Evolutionary conservation across 2,113 vertebrate species (phyloP), one percentile per base, ranked within the genome.

Genomic region (Pluvialis apricaria): DNA sequence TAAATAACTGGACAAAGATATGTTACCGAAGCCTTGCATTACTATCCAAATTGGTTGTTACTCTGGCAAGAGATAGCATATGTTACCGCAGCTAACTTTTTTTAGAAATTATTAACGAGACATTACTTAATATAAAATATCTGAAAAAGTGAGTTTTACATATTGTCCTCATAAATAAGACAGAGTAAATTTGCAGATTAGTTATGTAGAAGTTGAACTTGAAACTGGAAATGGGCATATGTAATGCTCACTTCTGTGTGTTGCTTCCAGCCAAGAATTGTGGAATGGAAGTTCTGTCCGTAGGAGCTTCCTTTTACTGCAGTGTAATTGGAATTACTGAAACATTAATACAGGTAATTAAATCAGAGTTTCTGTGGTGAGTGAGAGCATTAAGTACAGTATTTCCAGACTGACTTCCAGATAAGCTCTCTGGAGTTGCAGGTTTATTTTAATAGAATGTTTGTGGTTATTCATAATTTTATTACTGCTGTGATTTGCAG

Each of bases 401-500:
- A 20, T 44, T 75, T 73, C 47, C 55, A 80, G 36, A 64, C 38
- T 70, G 14, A 72, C 22, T 88, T 86, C 52, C 49, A 78, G 57
- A 40, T 14, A 64, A 49, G 42, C 7, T 91, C 11, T 77, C 52
- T 61, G 54, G 22, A 91, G 52, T 24, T 90, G 38, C 69, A 85
- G 61, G 22, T 73, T 15, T 77, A 44, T 70, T 89, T 91, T 45
- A 78, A 54, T 9, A 19, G 66, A 58, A 57, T 70, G 28, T 28
- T 49, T 75, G 36, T 62, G 34, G 21, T 80, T 73, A 13, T 60
- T 88, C 6, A 32, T 83, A 22, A 17, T 55, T 54, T 75, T 61
- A 3, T 90, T 58, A 10, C 81, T 92, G 71, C 86, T 94, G 49
- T 96, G 57, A 61, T 95, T 82, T 90, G n/a, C 97, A 99, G 99